A percentile compares a stretch with the other conserved stretches of the same genome.
Evolutionary conservation across 2,797 vertebrate genomes (phyloP).

Genomic region (Eulemur mongoz): DNA sequence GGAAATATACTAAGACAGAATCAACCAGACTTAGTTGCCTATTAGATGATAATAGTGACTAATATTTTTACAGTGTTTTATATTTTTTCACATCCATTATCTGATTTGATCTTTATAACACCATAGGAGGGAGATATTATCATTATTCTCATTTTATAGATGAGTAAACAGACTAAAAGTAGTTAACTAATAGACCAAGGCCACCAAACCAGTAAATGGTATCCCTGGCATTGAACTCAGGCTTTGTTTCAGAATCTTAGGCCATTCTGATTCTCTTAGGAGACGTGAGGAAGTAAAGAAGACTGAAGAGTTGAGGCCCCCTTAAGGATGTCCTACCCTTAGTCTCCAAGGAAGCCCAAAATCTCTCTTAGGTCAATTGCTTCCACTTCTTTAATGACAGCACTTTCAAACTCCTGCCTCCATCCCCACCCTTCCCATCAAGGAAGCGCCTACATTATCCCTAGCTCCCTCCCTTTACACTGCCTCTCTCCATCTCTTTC

Average conservation of each 20-base stretch:
- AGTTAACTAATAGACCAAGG: conserved; percentile 33
- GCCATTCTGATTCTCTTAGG: not conserved
- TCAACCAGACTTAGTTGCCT: not conserved
- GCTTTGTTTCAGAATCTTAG: not conserved
- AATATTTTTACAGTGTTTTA: conserved; percentile 31
- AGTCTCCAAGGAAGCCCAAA: not conserved
- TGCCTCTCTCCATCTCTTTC: not conserved
- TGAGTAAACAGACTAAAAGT: conserved; percentile 30
- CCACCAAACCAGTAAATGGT: not conserved
- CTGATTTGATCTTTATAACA: conserved; percentile 38
- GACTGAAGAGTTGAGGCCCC: not conserved
- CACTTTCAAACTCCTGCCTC: not conserved
- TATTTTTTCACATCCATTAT: not conserved
- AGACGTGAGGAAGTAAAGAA: not conserved
- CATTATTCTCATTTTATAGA: conserved; percentile 5
- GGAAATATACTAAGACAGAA: not conserved
- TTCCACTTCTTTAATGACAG: not conserved
- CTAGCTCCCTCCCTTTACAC: not conserved
- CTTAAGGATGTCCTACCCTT: not conserved
- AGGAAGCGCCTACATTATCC: not conserved
- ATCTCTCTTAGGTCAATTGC: not conserved
- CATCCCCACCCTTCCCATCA: not conserved
- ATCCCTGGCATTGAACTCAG: not conserved
- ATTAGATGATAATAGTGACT: conserved; percentile 13
- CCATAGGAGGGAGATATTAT: not conserved